Evolutionary conservation across 2,113 vertebrate genomes (phyloP).

Genomic region (Odontesthes bonariensis): DNA sequence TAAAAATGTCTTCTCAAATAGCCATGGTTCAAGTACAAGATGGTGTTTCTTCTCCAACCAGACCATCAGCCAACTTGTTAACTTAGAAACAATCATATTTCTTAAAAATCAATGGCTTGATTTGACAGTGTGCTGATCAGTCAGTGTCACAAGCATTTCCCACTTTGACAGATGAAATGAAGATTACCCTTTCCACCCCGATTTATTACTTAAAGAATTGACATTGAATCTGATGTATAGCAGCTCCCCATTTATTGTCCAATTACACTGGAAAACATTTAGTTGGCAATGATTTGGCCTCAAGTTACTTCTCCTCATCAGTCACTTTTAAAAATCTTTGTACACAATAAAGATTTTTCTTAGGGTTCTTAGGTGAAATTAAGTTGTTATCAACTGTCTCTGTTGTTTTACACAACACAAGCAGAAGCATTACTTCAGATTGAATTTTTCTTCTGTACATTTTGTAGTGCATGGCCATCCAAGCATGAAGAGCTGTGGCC

Average conservation of each 20-base stretch:
- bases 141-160: not conserved
- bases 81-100: not conserved
- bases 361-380: slow-evolving; percentile 1
- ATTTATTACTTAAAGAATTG: slow-evolving; percentile 2
- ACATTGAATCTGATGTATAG: not conserved
- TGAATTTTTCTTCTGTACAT: slow-evolving; percentile 16
- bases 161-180: slow-evolving; percentile 10
- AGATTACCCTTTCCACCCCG: not conserved
- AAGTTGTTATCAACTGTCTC: slow-evolving; percentile 8
- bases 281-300: slow-evolving; percentile 4
- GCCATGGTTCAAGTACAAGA: not conserved
- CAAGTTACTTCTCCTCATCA: slow-evolving; percentile 4
- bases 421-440: slow-evolving; percentile 15
- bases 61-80: not conserved
- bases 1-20: slow-evolving; percentile 8
- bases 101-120: slow-evolving; percentile 14
- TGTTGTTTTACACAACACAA: slow-evolving; percentile 8
- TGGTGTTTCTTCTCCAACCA: slow-evolving; percentile 6
- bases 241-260: not conserved
- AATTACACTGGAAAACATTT: slow-evolving; percentile 11
- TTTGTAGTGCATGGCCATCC: slow-evolving; percentile 11
- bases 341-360: not conserved
- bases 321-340: not conserved
- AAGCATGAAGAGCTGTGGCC: slow-evolving; percentile 47
- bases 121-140: slow-evolving; percentile 24